Evolutionary conservation across 2,888 invertebrate genomes (phyloP).

Genomic region (Pocota personata): DNA sequence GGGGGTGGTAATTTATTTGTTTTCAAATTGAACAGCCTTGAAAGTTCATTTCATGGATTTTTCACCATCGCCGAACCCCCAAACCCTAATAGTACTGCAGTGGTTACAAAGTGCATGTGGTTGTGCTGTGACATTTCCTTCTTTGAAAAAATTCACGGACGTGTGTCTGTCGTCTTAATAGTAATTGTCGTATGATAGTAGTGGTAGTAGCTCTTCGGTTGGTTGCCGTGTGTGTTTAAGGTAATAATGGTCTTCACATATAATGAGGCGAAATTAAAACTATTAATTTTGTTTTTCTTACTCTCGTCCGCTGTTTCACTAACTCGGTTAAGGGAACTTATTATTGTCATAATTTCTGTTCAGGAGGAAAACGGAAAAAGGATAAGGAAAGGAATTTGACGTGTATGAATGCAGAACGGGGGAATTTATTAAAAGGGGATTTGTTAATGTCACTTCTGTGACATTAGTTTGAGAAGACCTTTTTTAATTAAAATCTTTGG

Average conservation of each 20-base stretch:
- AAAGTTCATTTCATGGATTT: slow-evolving; percentile 70
- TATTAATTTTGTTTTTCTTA: slow-evolving; percentile 56
- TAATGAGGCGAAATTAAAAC: slow-evolving; percentile 70
- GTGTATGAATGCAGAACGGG: slow-evolving; percentile 28
- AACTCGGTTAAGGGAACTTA: slow-evolving; percentile 48
- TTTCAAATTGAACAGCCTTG: slow-evolving; percentile 73
- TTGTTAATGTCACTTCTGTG: slow-evolving; percentile 66
- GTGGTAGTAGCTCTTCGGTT: slow-evolving; percentile 1
- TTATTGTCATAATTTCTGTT: slow-evolving; percentile 60
- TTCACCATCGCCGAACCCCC: neutral
- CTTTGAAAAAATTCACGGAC: slow-evolving; percentile 22
- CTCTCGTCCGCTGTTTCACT: neutral
- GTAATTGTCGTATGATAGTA: slow-evolving; percentile 17
- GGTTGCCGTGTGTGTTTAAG: slow-evolving; percentile 50
- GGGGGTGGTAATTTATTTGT: slow-evolving; percentile 72
- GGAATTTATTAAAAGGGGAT: slow-evolving; percentile 53
- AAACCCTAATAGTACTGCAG: neutral
- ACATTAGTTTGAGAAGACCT: slow-evolving; percentile 43
- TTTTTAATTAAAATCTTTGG: slow-evolving; percentile 62
- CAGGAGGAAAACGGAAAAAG: neutral
- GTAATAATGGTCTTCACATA: slow-evolving; percentile 60
- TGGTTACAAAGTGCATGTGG: slow-evolving; percentile 31
- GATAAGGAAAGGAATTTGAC: slow-evolving; percentile 43
- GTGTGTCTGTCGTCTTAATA: slow-evolving; percentile 50
- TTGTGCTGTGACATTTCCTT: slow-evolving; percentile 13